These are phyloP conservation scores for Huso huso DNA, from an alignment of 2,797 vertebrate species.

Conservation along the genomic window DNA sequence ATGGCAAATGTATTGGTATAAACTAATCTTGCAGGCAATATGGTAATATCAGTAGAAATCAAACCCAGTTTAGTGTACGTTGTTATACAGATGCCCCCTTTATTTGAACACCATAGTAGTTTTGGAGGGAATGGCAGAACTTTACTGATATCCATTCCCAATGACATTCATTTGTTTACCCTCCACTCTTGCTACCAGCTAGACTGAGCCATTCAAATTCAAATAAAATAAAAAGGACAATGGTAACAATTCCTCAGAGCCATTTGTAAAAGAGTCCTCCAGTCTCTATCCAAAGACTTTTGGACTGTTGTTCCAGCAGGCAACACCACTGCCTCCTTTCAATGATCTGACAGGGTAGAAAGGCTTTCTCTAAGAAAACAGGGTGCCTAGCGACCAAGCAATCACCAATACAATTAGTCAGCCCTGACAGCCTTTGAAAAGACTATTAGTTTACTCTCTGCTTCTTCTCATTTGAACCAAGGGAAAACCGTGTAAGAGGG, in stretches of 20 bases:
- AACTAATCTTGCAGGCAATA: too few relatives aligned
- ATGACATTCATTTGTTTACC: slow-evolving; percentile 63
- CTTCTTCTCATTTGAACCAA: slow-evolving; percentile 9
- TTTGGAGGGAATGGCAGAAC: slow-evolving; percentile 4
- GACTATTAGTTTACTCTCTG: slow-evolving; percentile 17
- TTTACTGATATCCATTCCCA: slow-evolving; percentile 42
- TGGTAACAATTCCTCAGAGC: slow-evolving; percentile 45
- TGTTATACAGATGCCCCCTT: too few relatives aligned
- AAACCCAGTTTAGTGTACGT: too few relatives aligned
- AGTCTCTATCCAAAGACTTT: slow-evolving; percentile 51
- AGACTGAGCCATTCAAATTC: slow-evolving; percentile 60
- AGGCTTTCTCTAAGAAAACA: slow-evolving; percentile 32
- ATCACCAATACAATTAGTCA: slow-evolving; percentile 20
- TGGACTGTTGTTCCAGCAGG: slow-evolving; percentile 50
- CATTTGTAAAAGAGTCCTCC: slow-evolving; percentile 59
- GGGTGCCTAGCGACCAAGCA: slow-evolving; percentile 49
- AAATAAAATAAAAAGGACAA: slow-evolving; percentile 53
- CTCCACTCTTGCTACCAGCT: slow-evolving; percentile 59
- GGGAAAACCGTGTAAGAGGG: background rate
- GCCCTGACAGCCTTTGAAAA: slow-evolving; percentile 17
- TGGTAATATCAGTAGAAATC: too few relatives aligned
- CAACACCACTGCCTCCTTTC: slow-evolving; percentile 55
- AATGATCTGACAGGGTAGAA: slow-evolving; percentile 43
- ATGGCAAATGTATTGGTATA: too few relatives aligned
- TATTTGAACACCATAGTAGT: too few relatives aligned